Percentiles rank a stretch among this genome's conserved stretches.
Evolutionary conservation across 2,797 vertebrate genomes (phyloP).

Genomic region (Cygnus olor): DNA sequence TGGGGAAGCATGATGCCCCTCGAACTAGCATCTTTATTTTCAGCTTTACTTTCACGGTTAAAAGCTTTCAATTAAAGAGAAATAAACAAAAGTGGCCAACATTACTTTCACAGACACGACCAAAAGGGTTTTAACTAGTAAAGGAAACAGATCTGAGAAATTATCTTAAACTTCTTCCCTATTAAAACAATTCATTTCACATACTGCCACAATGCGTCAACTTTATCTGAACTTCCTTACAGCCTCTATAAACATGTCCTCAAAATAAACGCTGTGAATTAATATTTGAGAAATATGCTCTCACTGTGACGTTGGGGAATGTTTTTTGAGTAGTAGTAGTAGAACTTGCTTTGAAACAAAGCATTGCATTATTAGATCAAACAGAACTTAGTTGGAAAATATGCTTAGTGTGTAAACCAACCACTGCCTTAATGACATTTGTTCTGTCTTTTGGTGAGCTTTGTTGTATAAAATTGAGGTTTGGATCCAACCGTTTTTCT

Average conservation of each 20-base stretch:
- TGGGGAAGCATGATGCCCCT: background rate
- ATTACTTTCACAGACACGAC: background rate
- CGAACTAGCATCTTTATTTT: background rate
- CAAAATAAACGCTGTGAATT: conserved; percentile 33
- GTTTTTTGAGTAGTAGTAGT: background rate
- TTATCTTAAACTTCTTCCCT: conserved; percentile 61
- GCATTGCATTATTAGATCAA: background rate
- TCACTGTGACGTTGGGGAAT: background rate
- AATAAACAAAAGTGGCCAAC: conserved; percentile 26
- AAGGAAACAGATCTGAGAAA: conserved; percentile 29
- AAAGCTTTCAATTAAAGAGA: background rate
- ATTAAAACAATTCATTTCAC: conserved; percentile 60
- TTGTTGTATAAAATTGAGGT: background rate
- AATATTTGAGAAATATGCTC: conserved; percentile 12
- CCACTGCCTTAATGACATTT: background rate
- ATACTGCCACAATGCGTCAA: conserved; percentile 45
- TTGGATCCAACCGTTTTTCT: background rate
- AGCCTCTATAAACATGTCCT: conserved; percentile 29
- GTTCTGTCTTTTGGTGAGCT: background rate
- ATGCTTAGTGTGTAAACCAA: background rate
- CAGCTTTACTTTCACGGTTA: background rate
- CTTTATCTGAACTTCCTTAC: conserved; percentile 61
- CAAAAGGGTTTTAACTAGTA: conserved; percentile 19
- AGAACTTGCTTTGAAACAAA: background rate
- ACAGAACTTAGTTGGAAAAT: background rate